Conservation (phyloP, 2,888 invertebrate genomes). For the Allygus modestus region DNA sequence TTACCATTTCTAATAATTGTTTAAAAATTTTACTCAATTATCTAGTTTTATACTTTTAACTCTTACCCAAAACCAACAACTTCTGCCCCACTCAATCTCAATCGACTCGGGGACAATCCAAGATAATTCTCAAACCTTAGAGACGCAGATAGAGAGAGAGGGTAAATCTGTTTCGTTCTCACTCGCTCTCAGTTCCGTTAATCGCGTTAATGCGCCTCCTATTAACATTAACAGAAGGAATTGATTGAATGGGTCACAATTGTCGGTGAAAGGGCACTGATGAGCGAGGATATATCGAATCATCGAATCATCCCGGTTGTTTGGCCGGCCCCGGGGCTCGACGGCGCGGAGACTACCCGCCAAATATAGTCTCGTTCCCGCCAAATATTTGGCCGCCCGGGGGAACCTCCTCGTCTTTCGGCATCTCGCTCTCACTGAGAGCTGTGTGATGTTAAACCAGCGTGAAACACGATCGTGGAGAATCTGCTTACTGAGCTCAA, state of each 20-base stretch:
- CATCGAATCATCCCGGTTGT: slow-evolving; percentile 41
- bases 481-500: neutral
- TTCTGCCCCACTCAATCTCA: too few species aligned
- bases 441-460: slow-evolving; percentile 4
- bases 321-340: slow-evolving; percentile 26
- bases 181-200: neutral
- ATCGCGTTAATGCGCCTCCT: slow-evolving; percentile 41
- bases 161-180: neutral
- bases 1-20: too few species aligned
- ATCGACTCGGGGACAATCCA: neutral
- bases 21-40: too few species aligned
- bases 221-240: slow-evolving; percentile 54
- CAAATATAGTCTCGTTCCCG: slow-evolving; percentile 33
- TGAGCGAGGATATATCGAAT: slow-evolving; percentile 10
- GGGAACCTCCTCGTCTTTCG: slow-evolving; percentile 1
- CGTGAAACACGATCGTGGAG: neutral
- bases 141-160: neutral
- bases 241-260: slow-evolving; percentile 57
- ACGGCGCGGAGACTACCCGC: neutral
- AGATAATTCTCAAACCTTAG: neutral
- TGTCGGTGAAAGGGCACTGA: slow-evolving; percentile 54
- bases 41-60: too few species aligned
- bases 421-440: neutral
- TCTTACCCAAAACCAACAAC: too few species aligned
- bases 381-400: slow-evolving; percentile 52